Conservation (phyloP, 2,888 invertebrate genomes). For the Cosmopolites sordidus region DNA sequence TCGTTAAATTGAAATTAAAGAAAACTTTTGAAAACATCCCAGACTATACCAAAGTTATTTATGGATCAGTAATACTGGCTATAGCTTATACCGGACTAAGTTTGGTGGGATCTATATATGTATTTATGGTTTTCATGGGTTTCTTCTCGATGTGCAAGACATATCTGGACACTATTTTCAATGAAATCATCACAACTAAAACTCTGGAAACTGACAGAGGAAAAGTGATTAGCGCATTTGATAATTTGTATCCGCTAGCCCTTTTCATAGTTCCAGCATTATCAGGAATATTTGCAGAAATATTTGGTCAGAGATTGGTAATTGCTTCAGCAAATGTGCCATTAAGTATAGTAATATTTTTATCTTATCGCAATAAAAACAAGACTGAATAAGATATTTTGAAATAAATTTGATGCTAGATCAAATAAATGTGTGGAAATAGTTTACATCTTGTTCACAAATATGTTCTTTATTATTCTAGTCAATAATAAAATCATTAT, state of each 20-base stretch:
- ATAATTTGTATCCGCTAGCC: constrained; percentile 21
- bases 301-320: constrained; percentile 14
- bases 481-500: no score
- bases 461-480: no score
- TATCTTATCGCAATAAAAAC: constrained; percentile 12
- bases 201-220: constrained; percentile 26
- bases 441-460: no score
- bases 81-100: constrained; percentile 19
- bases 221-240: constrained; percentile 28
- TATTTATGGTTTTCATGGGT: constrained; percentile 17
- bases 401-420: no score
- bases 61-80: constrained; percentile 13
- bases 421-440: no score
- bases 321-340: constrained; percentile 17
- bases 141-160: constrained; percentile 13
- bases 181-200: constrained; percentile 21
- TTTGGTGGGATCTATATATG: constrained; percentile 4
- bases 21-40: constrained; percentile 15
- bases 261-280: constrained; percentile 22
- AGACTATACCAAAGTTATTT: constrained; percentile 15
- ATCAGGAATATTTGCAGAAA: constrained; percentile 26
- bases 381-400: constrained; percentile 11
- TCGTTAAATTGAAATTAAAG: constrained; percentile 24
- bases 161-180: constrained; percentile 20
- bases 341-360: constrained; percentile 8